phyloP scores from a whole-genome alignment of 2,113 vertebrate genomes.

The Clupea harengus region DNA sequence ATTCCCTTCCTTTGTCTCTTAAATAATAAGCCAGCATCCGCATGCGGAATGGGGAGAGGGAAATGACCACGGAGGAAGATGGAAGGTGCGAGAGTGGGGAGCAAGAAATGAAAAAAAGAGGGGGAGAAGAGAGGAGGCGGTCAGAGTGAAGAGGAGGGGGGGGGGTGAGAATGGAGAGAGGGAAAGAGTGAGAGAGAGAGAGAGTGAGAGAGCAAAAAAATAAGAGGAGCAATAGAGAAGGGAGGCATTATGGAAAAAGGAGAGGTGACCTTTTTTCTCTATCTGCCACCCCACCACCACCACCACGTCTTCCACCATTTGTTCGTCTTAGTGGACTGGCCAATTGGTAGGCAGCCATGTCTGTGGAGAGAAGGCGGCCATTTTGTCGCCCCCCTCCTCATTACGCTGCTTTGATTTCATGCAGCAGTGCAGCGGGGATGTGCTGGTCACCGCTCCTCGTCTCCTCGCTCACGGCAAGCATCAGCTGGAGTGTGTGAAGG shows the following conservation, averaged over 20 bases:
- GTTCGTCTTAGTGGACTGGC: constrained; percentile 37
- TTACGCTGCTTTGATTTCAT: constrained; percentile 66
- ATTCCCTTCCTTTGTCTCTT: constrained; percentile 72
- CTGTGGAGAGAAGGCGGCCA: constrained; percentile 59
- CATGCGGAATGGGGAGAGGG: constrained; percentile 54
- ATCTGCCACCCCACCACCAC: constrained; percentile 10
- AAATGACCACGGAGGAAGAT: constrained; percentile 58
- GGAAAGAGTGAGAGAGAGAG: constrained; percentile 5
- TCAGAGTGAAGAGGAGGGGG: constrained; percentile 42
- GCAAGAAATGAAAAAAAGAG: constrained; percentile 22
- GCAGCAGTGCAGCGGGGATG: constrained; percentile 61
- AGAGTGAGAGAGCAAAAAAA: constrained; percentile 10
- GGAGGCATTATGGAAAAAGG: constrained; percentile 30
- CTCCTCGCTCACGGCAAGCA: constrained; percentile 57
- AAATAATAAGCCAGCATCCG: constrained; percentile 67
- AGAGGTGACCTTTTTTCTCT: constrained; percentile 32
- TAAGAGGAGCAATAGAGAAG: constrained; percentile 40
- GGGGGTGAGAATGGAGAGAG: constrained; percentile 39
- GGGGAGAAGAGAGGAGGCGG: constrained; percentile 10
- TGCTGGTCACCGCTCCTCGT: constrained; percentile 59
- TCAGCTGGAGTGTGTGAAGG: constrained; percentile 55
- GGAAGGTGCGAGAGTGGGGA: constrained; percentile 50
- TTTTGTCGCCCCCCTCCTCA: constrained; percentile 68
- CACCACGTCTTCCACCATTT: constrained; percentile 20
- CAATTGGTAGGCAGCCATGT: constrained; percentile 67